Base-by-base conservation (phyloP, 2,888 invertebrate species). In the Phaedon cochleariae region DNA sequence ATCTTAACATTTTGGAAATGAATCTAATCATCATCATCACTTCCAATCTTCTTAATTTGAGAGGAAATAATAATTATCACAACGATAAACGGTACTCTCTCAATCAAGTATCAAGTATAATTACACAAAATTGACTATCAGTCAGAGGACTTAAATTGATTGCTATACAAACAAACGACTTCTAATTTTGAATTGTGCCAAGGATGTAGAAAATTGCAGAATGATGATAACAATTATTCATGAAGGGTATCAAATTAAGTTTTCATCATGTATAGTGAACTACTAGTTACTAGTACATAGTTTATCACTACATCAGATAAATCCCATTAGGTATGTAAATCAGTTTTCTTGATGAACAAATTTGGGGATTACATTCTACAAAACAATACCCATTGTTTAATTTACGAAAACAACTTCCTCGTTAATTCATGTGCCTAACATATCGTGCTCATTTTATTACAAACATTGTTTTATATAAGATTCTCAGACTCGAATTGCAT, bases 171-270 rank as follows among this genome's bases (percentile, higher is more conserved):
- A 34, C 1, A n/a, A n/a, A n/a, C n/a, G n/a, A n/a, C 2, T n/a
- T 26, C 15, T 15, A 41, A 15, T 41, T 41, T 41, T 26, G 29
- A 64, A 31, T 31, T 26, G 49, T 59, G 64, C 54, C 64, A 64
- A 64, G 64, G 64, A 52, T 59, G 59, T 15, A 31, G 22, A 31
- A 59, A 58, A 63, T 34, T 57, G 31, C 31, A 63, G 54, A 62
- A 57, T 22, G 37, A 63, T 62, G 48, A 58, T n/a, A 49, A 41
- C 15, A 52, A 46, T 58, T 51, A n/a, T 15, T 15, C 3, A 15
- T 3, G 41, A 15, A 12, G 41, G 15, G 6, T 12, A 15, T 41
- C 4, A 4, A 15, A 41, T 41, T 41, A 12, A 41, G n/a, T 41
- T 6, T 4, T 10, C 34, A 34, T 34, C 34, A 34, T 10, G 34